Percentiles rank a stretch among this genome's conserved stretches.
phyloP scores from a whole-genome alignment of 2,113 vertebrate species.

The Emydura subglobosa region DNA sequence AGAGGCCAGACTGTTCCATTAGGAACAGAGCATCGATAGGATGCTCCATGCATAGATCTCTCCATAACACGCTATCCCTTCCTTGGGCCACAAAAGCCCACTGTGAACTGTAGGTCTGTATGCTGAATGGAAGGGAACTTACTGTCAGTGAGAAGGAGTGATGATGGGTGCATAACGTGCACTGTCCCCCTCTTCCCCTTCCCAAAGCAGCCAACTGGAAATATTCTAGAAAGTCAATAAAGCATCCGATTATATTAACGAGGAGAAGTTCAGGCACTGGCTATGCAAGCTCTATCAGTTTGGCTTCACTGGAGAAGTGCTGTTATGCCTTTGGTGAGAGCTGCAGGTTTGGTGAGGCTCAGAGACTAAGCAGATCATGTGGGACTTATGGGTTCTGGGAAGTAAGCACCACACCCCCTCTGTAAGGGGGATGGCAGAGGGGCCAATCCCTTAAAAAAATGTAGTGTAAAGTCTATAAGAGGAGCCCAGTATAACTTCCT shows the following conservation, averaged over 20 bases:
- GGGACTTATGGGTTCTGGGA: neutral
- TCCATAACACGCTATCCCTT: neutral
- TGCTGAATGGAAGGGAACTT: neutral
- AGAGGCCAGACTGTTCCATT: neutral
- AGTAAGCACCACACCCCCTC: neutral
- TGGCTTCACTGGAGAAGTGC: neutral
- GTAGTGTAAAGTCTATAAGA: neutral
- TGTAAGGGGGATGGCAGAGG: neutral
- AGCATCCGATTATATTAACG: neutral
- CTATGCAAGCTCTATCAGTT: neutral
- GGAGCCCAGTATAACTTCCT: neutral
- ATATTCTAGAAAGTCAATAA: neutral
- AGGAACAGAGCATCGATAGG: neutral
- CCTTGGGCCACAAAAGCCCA: no score
- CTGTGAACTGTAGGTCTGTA: neutral
- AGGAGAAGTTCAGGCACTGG: neutral
- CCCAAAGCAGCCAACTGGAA: neutral
- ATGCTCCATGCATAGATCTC: neutral
- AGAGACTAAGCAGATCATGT: neutral
- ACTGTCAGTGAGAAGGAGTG: neutral
- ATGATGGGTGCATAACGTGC: neutral
- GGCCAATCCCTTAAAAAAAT: neutral
- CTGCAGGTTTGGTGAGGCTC: neutral
- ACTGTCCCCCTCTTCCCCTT: neutral
- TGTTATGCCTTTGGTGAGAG: neutral